These are phyloP conservation scores for Rhamnusium bicolor DNA, from an alignment of 2,888 invertebrate genomes.

Conservation along the genomic window DNA sequence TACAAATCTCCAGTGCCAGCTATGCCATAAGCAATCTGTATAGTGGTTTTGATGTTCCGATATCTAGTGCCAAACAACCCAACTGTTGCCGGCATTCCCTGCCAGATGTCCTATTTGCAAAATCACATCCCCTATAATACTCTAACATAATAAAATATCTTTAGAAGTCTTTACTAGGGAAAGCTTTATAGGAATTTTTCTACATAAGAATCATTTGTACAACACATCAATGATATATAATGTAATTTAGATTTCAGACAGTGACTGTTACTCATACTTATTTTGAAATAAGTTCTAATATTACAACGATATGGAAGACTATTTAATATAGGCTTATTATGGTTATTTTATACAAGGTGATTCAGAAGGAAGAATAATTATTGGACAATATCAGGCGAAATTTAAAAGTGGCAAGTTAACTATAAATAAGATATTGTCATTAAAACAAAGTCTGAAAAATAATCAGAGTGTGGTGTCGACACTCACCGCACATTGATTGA, in stretches of 20 bases:
- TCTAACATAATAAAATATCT: slow-evolving; percentile 19
- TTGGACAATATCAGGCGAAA: too few species aligned
- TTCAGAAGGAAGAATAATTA: too few species aligned
- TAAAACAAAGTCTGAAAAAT: too few species aligned
- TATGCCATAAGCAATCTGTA: slow-evolving; percentile 31
- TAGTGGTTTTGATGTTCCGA: slow-evolving; percentile 39
- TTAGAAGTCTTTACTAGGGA: slow-evolving; percentile 8
- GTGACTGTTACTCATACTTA: too few species aligned
- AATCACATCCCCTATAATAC: slow-evolving; percentile 31
- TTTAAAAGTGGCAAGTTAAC: too few species aligned
- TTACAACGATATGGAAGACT: too few species aligned
- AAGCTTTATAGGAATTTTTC: slow-evolving; percentile 6
- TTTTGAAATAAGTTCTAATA: too few species aligned
- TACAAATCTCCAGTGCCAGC: slow-evolving; percentile 30
- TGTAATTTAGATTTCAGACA: not conserved
- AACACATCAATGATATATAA: not conserved
- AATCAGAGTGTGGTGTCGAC: too few species aligned
- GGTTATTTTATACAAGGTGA: too few species aligned
- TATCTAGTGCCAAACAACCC: slow-evolving; percentile 39
- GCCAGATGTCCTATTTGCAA: slow-evolving; percentile 40
- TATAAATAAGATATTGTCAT: too few species aligned
- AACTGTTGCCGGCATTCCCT: slow-evolving; percentile 34
- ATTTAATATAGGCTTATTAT: too few species aligned
- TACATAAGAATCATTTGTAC: not conserved
- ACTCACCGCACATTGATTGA: too few species aligned